Evolutionary conservation across 2,113 vertebrate species (phyloP).

Genomic region (Solenodon paradoxus): DNA sequence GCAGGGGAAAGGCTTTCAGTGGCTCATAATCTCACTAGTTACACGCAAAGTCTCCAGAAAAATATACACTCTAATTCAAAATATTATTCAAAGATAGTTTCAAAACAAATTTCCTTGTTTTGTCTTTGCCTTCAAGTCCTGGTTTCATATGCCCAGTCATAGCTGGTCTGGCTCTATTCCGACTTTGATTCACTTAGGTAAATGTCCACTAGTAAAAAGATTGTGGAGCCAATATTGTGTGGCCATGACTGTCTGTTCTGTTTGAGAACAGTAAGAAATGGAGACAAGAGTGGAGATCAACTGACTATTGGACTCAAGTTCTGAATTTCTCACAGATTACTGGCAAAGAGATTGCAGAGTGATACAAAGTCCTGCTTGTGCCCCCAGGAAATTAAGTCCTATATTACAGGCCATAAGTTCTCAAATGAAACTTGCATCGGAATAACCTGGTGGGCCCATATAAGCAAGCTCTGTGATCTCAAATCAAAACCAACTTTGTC

Average conservation of each 20-base stretch:
- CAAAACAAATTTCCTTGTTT: not conserved
- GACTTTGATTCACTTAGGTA: not conserved
- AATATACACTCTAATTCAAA: not conserved
- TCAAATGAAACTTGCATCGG: not conserved
- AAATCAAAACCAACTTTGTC: not conserved
- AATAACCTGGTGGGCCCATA: not conserved
- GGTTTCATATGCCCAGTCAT: not conserved
- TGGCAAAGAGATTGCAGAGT: not conserved
- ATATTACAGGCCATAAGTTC: not conserved
- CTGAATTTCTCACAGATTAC: constrained; percentile 22
- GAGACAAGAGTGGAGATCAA: not conserved
- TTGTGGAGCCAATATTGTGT: not conserved
- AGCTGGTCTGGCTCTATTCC: constrained; percentile 8
- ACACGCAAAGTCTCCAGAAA: not conserved
- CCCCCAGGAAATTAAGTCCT: not conserved
- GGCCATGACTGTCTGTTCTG: not conserved
- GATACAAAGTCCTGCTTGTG: not conserved
- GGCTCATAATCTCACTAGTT: not conserved
- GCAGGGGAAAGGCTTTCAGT: not conserved
- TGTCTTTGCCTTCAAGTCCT: not conserved
- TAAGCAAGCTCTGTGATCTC: not conserved
- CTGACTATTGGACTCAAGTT: not conserved
- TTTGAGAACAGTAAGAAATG: not conserved
- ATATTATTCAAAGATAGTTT: not conserved
- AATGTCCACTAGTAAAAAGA: not conserved